Evolutionary conservation across 2,797 vertebrate species (phyloP), one percentile per base, ranked within the genome.

Genomic region (Microctenopoma lineatum): DNA sequence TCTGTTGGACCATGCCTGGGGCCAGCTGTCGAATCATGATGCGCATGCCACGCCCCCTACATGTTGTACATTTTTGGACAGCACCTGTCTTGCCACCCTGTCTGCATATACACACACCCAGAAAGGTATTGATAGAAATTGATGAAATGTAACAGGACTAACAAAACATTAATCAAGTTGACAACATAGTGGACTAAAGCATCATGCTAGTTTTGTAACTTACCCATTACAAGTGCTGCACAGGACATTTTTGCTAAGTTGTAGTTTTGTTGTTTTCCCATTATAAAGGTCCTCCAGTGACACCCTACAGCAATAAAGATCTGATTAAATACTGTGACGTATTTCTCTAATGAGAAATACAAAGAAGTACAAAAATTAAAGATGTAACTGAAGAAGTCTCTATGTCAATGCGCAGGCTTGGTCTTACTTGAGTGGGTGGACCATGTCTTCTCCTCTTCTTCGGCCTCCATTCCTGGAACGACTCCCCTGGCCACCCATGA

Each of bases 201-300:
- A 14, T 1, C 1, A 58, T 42, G 5, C 0, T 25, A 53, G 0
- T 13, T 54, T 4, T 0, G 36, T 4, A 69, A 96, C 97, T 95
- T 89, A 99, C 98, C 97, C 98, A 62, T 95, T 98, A 93, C 98
- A 99, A 61, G 96, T 92, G 82, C 96, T 96, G 92, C 98, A 99
- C 55, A 99, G 95, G 64, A 99, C 97, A 89, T 98, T 99, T 94
- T 99, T 99, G 95, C 97, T 99, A 85, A 99, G 96, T 27, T 99
- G 98, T 86, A 99, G 94, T 94, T 99, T 99, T 64, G 98, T 99
- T 74, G 97, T 97, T 93, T 99, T 99, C 52, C 97, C 98, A 77
- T 99, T 99, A 89, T 98, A 99, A 57, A 99, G 92, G 82, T 99
- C 98, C 94, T 99, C 98, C 92, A 99, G 92, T 75, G 97, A 95